Percentiles rank a stretch among this genome's conserved stretches.
Conservation (phyloP, 2,797 vertebrate species). For the Octomys mimax region DNA sequence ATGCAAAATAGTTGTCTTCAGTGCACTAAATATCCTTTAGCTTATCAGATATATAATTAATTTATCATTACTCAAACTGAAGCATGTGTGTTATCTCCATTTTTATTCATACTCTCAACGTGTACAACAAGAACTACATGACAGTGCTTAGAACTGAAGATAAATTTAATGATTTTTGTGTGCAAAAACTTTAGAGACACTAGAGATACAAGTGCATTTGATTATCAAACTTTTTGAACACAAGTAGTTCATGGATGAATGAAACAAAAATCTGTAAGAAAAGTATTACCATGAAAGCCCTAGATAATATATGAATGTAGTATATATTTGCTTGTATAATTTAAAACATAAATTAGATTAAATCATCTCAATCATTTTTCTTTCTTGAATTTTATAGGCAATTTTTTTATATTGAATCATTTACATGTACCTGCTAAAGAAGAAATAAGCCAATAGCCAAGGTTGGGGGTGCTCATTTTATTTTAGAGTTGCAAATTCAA, state of each 20-base stretch:
- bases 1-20: not conserved
- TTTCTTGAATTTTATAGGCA: conserved; percentile 43
- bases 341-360: conserved; percentile 50
- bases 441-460: conserved; percentile 57
- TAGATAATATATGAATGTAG: conserved; percentile 9
- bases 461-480: conserved; percentile 30
- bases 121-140: not conserved
- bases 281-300: not conserved
- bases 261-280: not conserved
- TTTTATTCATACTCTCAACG: conserved; percentile 29
- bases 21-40: not conserved
- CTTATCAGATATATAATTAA: not conserved
- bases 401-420: conserved; percentile 51
- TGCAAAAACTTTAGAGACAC: conserved; percentile 38
- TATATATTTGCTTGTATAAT: conserved; percentile 23
- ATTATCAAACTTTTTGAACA: conserved; percentile 20
- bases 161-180: not conserved
- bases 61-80: not conserved
- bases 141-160: not conserved
- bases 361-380: conserved; percentile 59
- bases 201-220: not conserved
- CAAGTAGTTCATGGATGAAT: not conserved
- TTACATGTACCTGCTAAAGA: conserved; percentile 2
- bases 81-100: not conserved
- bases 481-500: conserved; percentile 35